Evolutionary conservation across 1,140 invertebrate genomes (phyloP), one percentile per base, ranked within the genome.

Genomic region (Drosophila yakuba): DNA sequence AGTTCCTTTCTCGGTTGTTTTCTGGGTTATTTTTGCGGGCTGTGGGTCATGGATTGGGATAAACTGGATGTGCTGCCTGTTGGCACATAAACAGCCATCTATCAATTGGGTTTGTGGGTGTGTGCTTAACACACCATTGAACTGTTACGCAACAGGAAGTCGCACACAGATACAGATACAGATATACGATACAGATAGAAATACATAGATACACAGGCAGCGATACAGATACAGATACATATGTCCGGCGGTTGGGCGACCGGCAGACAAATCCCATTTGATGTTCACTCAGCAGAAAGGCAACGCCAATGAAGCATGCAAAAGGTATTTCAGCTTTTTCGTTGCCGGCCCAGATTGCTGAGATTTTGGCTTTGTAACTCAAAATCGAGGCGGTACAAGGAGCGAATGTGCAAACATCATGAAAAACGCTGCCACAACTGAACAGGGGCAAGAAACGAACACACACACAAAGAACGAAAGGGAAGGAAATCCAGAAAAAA

Each of bases 241-340:
- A 84, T 89, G 76, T 84, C 80, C 80, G 67, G 68, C 43, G 57
- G 63, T 51, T 67, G 62, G 62, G 62, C 59, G 63, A 56, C 56
- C 56, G 51, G 47, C 72, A 75, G 80, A 84, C 84, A 89, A 89
- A 89, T 89, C 84, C 84, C 84, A 89, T 89, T 89, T 89, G 84
- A 89, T 89, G 84, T 89, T 89, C 84, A 89, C 77, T 90, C 84
- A 89, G 85, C 84, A 89, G 84, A 89, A 89, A 89, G 84, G 85
- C 84, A 89, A 90, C 62, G 84, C 80, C 84, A 89, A 89, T 89
- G 84, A 89, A 89, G 84, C 84, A 89, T 89, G 84, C 84, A 89
- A 89, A 89, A 89, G 84, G 84, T 89, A 90, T 80, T 90, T 73
- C 82, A 81, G 77, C 64, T 71, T 85, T 80, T 81, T 85, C 82